phyloP scores from a whole-genome alignment of 2,888 invertebrate species.

The Nymphalis polychloros region DNA sequence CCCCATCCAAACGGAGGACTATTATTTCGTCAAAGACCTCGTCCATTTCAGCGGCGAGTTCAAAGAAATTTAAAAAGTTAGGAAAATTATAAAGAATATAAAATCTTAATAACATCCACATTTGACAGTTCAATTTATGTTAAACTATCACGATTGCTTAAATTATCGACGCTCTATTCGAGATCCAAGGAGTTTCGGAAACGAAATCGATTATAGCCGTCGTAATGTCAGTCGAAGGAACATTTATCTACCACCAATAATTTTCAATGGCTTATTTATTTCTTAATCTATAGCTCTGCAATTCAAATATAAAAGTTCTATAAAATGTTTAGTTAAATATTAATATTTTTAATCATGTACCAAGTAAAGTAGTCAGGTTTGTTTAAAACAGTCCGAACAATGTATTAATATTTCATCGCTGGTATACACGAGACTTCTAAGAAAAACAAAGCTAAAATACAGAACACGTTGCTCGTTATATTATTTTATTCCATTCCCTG shows the following conservation, averaged over 20 bases:
- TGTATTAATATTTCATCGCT: slow-evolving; percentile 40
- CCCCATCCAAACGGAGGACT: slow-evolving; percentile 54
- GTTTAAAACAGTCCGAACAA: slow-evolving; percentile 26
- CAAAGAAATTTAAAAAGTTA: slow-evolving; percentile 55
- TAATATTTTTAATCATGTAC: slow-evolving; percentile 4
- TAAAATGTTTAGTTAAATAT: neutral
- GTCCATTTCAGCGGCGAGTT: slow-evolving; percentile 68
- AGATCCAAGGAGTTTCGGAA: slow-evolving; percentile 39
- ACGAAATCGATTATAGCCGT: slow-evolving; percentile 28
- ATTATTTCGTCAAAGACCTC: slow-evolving; percentile 64
- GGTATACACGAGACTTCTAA: slow-evolving; percentile 39
- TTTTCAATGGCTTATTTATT: slow-evolving; percentile 14
- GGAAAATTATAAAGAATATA: slow-evolving; percentile 61
- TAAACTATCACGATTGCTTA: slow-evolving; percentile 54
- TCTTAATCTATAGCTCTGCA: neutral
- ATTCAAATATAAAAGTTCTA: neutral
- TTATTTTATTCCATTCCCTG: slow-evolving; percentile 59
- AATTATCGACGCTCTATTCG: slow-evolving; percentile 52
- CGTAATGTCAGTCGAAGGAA: slow-evolving; percentile 12
- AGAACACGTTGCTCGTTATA: slow-evolving; percentile 53
- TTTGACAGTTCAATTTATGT: slow-evolving; percentile 75
- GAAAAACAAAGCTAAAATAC: slow-evolving; percentile 45
- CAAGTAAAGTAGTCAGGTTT: slow-evolving; percentile 1
- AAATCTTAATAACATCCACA: slow-evolving; percentile 71
- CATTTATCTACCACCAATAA: slow-evolving; percentile 17